Evolutionary conservation across 2,888 invertebrate species (phyloP).

Genomic region (Scaptomyza caliginosa): DNA sequence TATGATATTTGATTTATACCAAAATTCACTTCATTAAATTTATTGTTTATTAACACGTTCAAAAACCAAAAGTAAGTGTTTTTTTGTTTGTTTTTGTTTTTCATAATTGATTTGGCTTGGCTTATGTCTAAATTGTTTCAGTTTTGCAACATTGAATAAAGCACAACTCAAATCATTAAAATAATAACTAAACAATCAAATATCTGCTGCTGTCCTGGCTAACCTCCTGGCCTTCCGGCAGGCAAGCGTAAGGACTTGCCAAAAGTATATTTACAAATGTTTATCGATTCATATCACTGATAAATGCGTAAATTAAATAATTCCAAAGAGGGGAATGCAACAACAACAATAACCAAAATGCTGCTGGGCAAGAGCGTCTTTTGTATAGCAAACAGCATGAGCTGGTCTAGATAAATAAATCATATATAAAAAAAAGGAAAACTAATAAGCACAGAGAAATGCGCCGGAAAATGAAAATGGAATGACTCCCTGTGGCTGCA

Average conservation of each 20-base stretch:
- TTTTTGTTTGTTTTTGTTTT: neutral
- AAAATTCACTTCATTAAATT: constrained; percentile 17
- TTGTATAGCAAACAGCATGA: neutral
- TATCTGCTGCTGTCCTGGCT: neutral
- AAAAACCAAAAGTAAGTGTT: neutral
- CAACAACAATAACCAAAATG: neutral
- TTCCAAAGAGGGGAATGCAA: neutral
- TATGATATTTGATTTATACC: neutral
- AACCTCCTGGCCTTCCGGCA: neutral
- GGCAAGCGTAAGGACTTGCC: neutral
- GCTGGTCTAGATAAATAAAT: constrained; percentile 12
- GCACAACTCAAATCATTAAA: neutral
- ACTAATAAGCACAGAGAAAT: constrained; percentile 36
- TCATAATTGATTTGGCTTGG: too few species aligned
- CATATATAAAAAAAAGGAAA: constrained; percentile 1
- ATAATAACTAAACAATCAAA: neutral
- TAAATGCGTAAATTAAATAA: neutral
- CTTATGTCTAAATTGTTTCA: too few species aligned
- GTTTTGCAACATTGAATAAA: neutral
- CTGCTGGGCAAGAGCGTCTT: neutral
- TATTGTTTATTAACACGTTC: neutral
- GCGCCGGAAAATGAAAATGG: constrained; percentile 6
- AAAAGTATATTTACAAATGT: neutral
- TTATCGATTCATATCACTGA: too few species aligned
- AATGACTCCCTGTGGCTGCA: constrained; percentile 31